Evolutionary conservation across 23 tunicate species (phyloP).

Genomic region (Trididemnum clinides): DNA sequence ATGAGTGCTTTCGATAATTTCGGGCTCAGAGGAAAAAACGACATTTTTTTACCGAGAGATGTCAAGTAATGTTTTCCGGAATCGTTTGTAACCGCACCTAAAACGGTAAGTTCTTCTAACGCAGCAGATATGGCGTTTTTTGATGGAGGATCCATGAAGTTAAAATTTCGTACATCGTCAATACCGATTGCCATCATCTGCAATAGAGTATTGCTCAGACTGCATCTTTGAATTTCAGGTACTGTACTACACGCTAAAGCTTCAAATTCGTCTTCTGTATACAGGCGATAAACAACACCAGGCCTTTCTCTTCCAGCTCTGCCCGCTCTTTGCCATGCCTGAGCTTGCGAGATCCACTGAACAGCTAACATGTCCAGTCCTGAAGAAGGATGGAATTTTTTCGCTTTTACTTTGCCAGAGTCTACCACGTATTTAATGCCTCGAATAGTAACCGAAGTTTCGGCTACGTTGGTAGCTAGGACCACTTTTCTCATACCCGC

Average conservation of each 20-base stretch:
- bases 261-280: constrained; percentile 73
- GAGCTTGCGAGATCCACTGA: constrained; percentile 88
- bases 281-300: constrained; percentile 79
- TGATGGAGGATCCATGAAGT: constrained; percentile 83
- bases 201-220: constrained; percentile 64
- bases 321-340: constrained; percentile 98
- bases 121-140: constrained; percentile 62
- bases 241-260: constrained; percentile 44
- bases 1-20: constrained; percentile 76
- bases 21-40: constrained; percentile 84
- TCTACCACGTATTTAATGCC: constrained; percentile 94
- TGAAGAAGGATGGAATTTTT: constrained; percentile 73
- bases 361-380: constrained; percentile 74
- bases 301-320: constrained; percentile 89
- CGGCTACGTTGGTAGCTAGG: constrained; percentile 88
- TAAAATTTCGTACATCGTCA: constrained; percentile 62
- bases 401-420: constrained; percentile 88
- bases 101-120: constrained; percentile 58
- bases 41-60: constrained; percentile 69
- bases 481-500: constrained; percentile 66
- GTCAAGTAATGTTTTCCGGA: constrained; percentile 43
- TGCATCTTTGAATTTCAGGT: constrained; percentile 85
- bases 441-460: constrained; percentile 90
- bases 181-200: constrained; percentile 90
- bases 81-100: constrained; percentile 61